Percentiles rank a stretch among this genome's conserved stretches.
phyloP scores from a whole-genome alignment of 2,888 invertebrate genomes.

The Nephrotoma guestfalica region DNA sequence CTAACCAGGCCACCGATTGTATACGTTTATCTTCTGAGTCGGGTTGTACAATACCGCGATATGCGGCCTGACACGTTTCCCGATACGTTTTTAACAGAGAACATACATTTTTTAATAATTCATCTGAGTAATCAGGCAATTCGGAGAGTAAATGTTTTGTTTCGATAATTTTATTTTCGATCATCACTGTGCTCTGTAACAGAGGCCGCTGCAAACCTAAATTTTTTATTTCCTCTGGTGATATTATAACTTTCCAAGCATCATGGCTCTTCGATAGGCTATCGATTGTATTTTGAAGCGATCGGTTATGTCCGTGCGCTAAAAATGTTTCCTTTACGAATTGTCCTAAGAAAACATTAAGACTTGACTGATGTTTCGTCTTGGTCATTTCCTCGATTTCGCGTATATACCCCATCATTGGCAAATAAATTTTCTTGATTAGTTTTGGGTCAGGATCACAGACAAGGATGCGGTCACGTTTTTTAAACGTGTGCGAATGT shows the following conservation, averaged over 20 bases:
- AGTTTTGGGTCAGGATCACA: conserved; percentile 61
- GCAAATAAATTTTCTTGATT: conserved; percentile 64
- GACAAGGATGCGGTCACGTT: conserved; percentile 48
- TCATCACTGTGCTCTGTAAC: conserved; percentile 53
- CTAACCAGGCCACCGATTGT: conserved; percentile 77
- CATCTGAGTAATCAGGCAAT: conserved; percentile 58
- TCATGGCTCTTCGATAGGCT: conserved; percentile 56
- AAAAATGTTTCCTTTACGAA: conserved; percentile 79
- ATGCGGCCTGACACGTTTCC: conserved; percentile 58
- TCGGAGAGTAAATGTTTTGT: conserved; percentile 52
- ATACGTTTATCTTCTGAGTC: conserved; percentile 64
- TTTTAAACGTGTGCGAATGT: conserved; percentile 14
- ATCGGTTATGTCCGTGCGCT: conserved; percentile 51
- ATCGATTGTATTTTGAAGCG: conserved; percentile 40
- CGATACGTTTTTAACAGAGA: conserved; percentile 55
- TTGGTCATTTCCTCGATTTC: conserved; percentile 62
- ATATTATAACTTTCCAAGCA: conserved; percentile 64
- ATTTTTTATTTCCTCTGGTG: conserved; percentile 50
- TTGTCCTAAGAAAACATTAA: conserved; percentile 72
- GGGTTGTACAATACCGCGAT: conserved; percentile 60
- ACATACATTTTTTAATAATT: conserved; percentile 56
- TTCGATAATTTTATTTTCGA: conserved; percentile 45
- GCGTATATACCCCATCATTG: conserved; percentile 66
- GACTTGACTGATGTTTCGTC: conserved; percentile 45
- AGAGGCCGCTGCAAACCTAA: conserved; percentile 48